These are phyloP conservation scores for Myiotriccus ornatus DNA, from an alignment of 2,797 vertebrate genomes.

Conservation along the genomic window DNA sequence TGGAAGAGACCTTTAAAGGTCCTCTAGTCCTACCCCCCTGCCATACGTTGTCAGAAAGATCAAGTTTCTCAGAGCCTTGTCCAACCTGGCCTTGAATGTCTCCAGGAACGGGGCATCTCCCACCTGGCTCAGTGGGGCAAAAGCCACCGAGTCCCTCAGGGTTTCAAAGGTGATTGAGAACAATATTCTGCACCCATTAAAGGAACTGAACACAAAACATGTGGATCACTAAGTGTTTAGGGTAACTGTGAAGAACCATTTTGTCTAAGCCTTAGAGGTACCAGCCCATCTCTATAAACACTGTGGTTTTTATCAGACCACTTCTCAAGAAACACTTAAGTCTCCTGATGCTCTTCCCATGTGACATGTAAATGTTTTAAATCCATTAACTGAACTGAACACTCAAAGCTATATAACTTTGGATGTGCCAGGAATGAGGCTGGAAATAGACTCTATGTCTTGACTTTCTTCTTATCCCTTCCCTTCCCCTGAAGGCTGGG, in stretches of 20 bases:
- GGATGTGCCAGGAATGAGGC: neutral
- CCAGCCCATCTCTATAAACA: neutral
- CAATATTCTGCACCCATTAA: neutral
- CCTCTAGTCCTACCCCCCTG: neutral
- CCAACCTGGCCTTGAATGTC: neutral
- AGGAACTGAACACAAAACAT: neutral
- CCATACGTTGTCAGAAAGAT: neutral
- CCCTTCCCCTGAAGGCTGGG: neutral
- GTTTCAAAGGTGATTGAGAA: neutral
- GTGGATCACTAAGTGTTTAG: neutral
- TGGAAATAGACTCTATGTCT: neutral
- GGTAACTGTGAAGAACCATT: neutral
- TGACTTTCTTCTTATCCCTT: neutral
- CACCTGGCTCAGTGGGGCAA: neutral
- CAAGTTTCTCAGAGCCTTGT: accelerated
- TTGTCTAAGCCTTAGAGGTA: neutral
- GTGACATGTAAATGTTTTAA: neutral
- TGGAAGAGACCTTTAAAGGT: neutral
- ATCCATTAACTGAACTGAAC: neutral
- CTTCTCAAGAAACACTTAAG: neutral
- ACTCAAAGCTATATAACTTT: neutral
- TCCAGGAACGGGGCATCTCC: neutral
- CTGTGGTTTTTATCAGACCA: neutral
- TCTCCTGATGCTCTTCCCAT: neutral
- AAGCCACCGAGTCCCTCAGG: neutral